Evolutionary conservation across 2,888 invertebrate species (phyloP), one percentile per base, ranked within the genome.

Genomic region (Heteromurus nitidus): DNA sequence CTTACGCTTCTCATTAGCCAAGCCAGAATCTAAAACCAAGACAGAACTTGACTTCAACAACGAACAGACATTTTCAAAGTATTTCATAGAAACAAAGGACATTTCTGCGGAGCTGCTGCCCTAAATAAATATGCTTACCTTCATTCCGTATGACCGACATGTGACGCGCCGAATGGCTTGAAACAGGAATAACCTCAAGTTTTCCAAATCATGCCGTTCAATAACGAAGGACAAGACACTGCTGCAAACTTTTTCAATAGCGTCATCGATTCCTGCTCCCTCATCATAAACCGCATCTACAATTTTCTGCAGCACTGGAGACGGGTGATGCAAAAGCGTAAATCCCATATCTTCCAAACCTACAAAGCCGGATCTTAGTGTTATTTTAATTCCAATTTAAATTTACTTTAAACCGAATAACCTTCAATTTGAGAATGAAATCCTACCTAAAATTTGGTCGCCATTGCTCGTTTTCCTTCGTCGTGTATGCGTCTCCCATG

Each of bases 1-100:
- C 97, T 96, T 0, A 97, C 95, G 70, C 95, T 96, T 69, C 96
- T 92, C 60, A 99, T 90, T 24, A 99, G 90, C 99, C 99, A 99
- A 89, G 98, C 98, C 86, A 98, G 91, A 0, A 97, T 97, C 92
- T 94, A 55, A 1, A 55, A 55, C 72, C 13, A 1, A 64, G 42
- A 26, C 3, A 73, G 16, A 47, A 47, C n/a, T 47, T 47, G n/a
- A n/a, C n/a, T n/a, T n/a, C n/a, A n/a, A n/a, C n/a, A n/a, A n/a
- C n/a, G n/a, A n/a, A n/a, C n/a, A n/a, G n/a, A n/a, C n/a, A n/a
- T n/a, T n/a, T n/a, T n/a, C n/a, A n/a, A n/a, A n/a, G n/a, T n/a
- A n/a, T n/a, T n/a, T n/a, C n/a, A n/a, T 24, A 20, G 3, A 60
- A 69, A 47, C n/a, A 36, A 36, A 36, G 5, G 5, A 36, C 13